Percentiles rank a stretch among this genome's conserved stretches.
These are phyloP conservation scores for Macroramphosus scolopax DNA, from an alignment of 2,797 vertebrate species.

Conservation along the genomic window DNA sequence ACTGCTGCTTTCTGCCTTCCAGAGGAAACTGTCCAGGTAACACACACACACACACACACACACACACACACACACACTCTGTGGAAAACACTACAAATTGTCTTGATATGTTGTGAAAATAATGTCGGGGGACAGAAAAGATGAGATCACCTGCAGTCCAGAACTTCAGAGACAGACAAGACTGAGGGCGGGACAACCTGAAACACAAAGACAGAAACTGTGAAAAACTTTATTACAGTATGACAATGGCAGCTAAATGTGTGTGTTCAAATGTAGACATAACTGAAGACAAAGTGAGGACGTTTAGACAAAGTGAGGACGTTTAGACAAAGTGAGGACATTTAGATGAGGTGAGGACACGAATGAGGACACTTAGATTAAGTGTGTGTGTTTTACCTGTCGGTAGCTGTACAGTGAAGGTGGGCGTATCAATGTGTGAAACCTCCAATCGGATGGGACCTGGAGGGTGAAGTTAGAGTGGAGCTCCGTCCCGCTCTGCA, in stretches of 20 bases:
- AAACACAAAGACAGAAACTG: conserved; percentile 3
- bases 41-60: too few relatives aligned
- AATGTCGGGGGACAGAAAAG: too few relatives aligned
- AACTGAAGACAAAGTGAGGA: too few relatives aligned
- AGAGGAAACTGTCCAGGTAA: too few relatives aligned
- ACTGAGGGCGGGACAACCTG: conserved; percentile 20
- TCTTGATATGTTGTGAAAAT: too few relatives aligned
- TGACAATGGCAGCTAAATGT: too few relatives aligned
- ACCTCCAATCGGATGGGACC: conserved; percentile 54
- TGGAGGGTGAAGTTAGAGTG: conserved; percentile 35
- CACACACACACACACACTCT: too few relatives aligned
- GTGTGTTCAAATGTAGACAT: too few relatives aligned
- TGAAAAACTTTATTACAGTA: not conserved
- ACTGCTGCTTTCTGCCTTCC: too few relatives aligned
- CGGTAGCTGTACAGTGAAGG: conserved; percentile 10
- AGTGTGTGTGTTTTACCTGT: conserved; percentile 36
- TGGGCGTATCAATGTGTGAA: conserved; percentile 52
- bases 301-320: too few relatives aligned
- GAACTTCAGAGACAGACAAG: conserved; percentile 46
- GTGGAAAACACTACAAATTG: too few relatives aligned
- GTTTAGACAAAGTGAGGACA: not conserved
- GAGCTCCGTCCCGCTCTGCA: conserved; percentile 17
- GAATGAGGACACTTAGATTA: not conserved
- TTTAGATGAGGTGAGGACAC: not conserved
- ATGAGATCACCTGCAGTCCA: conserved; percentile 63